These are phyloP conservation scores for Drosophila engyochracea DNA, from an alignment of 2,888 invertebrate genomes.

Conservation along the genomic window DNA sequence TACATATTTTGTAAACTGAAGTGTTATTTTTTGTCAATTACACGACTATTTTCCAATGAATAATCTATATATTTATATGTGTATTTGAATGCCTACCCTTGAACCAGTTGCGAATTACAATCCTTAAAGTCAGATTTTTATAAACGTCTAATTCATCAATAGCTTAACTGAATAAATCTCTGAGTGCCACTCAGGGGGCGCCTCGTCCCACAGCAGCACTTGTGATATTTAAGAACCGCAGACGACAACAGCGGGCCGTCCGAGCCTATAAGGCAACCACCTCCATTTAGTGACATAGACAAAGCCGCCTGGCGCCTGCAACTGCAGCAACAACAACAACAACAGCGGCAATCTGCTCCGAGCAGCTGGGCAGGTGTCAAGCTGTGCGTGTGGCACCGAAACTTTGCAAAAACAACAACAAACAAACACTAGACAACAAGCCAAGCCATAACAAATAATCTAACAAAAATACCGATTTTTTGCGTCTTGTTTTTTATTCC, in stretches of 20 bases:
- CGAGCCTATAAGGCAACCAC: slow-evolving; percentile 27
- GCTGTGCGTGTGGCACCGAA: slow-evolving; percentile 71
- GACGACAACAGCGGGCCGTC: slow-evolving; percentile 67
- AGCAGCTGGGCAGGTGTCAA: slow-evolving; percentile 65
- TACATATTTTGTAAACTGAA: background rate
- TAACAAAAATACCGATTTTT: slow-evolving; percentile 29
- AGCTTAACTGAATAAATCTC: slow-evolving; percentile 37
- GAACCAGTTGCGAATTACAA: slow-evolving; percentile 12
- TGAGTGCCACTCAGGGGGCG: slow-evolving; percentile 22
- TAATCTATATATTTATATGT: background rate
- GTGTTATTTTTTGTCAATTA: background rate
- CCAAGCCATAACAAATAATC: slow-evolving; percentile 15
- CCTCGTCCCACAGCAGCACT: slow-evolving; percentile 7
- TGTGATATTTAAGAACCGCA: slow-evolving; percentile 58
- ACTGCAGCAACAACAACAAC: slow-evolving; percentile 7
- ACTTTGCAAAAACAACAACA: slow-evolving; percentile 37
- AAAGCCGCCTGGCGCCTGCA: slow-evolving; percentile 56
- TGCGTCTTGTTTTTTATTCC: slow-evolving; percentile 46
- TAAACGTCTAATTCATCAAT: slow-evolving; percentile 23
- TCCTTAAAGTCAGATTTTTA: background rate
- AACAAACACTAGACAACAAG: slow-evolving; percentile 1
- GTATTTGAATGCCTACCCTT: background rate
- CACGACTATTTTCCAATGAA: background rate
- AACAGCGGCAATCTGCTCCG: background rate
- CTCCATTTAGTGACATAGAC: slow-evolving; percentile 33